Percentiles rank a stretch among this genome's conserved stretches.
Evolutionary conservation across 2,113 vertebrate species (phyloP).

Genomic region (Myrmecophaga tridactyla): DNA sequence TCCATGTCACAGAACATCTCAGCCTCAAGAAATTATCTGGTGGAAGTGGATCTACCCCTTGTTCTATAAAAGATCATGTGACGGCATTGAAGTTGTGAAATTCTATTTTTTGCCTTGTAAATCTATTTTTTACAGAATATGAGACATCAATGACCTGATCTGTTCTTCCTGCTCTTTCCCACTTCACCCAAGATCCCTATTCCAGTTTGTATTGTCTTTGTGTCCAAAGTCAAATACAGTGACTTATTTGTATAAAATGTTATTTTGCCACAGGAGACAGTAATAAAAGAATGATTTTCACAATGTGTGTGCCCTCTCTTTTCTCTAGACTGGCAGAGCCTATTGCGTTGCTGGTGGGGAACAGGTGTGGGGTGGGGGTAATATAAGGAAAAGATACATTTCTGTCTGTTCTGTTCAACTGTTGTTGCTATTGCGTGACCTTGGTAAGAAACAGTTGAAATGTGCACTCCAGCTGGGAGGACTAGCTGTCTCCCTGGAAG

Average conservation of each 20-base stretch:
- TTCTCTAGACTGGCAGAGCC: background rate
- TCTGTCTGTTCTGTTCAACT: too few relatives aligned
- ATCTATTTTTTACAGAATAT: constrained; percentile 74
- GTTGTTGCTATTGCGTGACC: too few relatives aligned
- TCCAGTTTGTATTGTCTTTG: constrained; percentile 63
- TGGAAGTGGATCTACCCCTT: background rate
- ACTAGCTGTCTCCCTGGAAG: too few relatives aligned
- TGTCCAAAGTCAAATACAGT: constrained; percentile 69
- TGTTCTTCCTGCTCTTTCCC: constrained; percentile 50
- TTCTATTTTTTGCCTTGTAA: constrained; percentile 65
- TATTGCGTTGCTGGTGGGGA: background rate
- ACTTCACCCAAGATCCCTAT: constrained; percentile 48
- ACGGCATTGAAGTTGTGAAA: constrained; percentile 40
- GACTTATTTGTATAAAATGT: constrained; percentile 80
- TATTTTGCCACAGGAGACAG: constrained; percentile 81
- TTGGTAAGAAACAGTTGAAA: too few relatives aligned
- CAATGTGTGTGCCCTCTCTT: background rate
- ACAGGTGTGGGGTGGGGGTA: fast-evolving
- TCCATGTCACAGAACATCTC: background rate
- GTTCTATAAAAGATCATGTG: constrained; percentile 12
- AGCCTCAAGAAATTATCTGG: background rate
- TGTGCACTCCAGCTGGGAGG: too few relatives aligned
- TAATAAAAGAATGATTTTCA: constrained; percentile 80
- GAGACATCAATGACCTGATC: constrained; percentile 48
- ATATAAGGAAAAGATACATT: too few relatives aligned